Percentiles rank a stretch among this genome's conserved stretches.
These are phyloP conservation scores for Pterocles orientalis DNA, from an alignment of 2,113 vertebrate genomes.

Conservation along the genomic window DNA sequence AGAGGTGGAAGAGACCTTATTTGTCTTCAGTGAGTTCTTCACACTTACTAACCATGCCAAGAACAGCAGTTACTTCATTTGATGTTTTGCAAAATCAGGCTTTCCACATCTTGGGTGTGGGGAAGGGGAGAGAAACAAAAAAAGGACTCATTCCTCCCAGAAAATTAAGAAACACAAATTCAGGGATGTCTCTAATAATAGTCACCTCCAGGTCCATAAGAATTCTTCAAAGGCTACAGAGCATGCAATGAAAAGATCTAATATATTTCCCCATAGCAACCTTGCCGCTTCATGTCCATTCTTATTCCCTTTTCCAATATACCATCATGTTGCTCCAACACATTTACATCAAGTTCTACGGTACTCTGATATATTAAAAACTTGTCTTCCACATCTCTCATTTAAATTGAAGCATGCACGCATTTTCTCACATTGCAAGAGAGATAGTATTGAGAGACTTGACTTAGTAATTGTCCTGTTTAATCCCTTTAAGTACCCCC, in stretches of 20 bases:
- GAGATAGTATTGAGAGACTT: background rate
- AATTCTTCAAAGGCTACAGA: background rate
- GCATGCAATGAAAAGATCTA: background rate
- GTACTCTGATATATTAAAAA: background rate
- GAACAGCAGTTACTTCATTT: background rate
- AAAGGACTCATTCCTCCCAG: background rate
- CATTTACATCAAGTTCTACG: background rate
- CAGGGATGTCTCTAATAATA: background rate
- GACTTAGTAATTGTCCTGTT: background rate
- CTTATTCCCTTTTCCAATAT: background rate
- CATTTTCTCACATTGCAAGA: background rate
- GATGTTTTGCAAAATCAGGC: background rate
- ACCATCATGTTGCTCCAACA: background rate
- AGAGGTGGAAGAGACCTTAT: background rate
- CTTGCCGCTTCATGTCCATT: background rate
- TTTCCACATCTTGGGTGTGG: background rate
- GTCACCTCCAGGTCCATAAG: background rate
- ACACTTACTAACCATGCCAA: background rate
- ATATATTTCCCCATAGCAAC: background rate
- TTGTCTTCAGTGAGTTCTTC: background rate
- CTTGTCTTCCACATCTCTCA: background rate
- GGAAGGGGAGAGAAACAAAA: no score
- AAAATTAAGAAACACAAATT: background rate
- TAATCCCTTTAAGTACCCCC: background rate
- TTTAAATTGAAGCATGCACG: background rate